Base-by-base conservation (phyloP, 2,113 vertebrate genomes). In the Mormyrus lacerda region DNA sequence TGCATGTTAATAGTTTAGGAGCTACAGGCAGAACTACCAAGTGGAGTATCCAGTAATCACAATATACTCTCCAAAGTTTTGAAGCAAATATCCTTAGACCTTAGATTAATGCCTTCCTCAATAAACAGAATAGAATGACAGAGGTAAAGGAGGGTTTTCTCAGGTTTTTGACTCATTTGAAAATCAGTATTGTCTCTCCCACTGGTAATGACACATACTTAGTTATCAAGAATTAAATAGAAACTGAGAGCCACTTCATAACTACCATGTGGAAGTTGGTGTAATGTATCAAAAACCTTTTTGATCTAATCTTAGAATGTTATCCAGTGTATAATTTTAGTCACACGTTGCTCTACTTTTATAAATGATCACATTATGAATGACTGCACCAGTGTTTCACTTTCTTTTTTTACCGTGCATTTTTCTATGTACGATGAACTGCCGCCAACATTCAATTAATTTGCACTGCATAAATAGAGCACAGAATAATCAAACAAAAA, bases 251-350 rank as follows among this genome's bases (percentile, higher is more conserved):
- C n/a, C 61, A 69, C 9, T 69, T 69, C 61, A 31, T 31, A 69
- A 39, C 21, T 45, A 42, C 44, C 61, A 69, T 31, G 61, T 31
- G 61, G 61, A 69, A 69, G n/a, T 31, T 69, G n/a, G 61, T 69
- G 61, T 69, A 69, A 69, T 69, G 61, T 69, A 69, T 69, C 61
- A 69, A 31, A 69, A 69, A 31, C 61, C 61, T 31, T 69, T 69
- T 69, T 69, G 61, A 69, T 69, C 61, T 69, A 69, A 69, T 69
- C 61, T 69, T 69, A 69, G 61, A 69, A 69, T 69, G 61, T 69
- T 69, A 69, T 69, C 61, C 61, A 69, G 61, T 10, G 61, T 31
- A 69, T 69, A 69, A 69, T 69, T 69, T 69, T 69, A 69, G 61
- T 69, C 61, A 69, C 61, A 69, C 61, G 10, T 69, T 69, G 61